Evolutionary conservation across 2,888 invertebrate genomes (phyloP).

Genomic region (Microctonus brassicae): DNA sequence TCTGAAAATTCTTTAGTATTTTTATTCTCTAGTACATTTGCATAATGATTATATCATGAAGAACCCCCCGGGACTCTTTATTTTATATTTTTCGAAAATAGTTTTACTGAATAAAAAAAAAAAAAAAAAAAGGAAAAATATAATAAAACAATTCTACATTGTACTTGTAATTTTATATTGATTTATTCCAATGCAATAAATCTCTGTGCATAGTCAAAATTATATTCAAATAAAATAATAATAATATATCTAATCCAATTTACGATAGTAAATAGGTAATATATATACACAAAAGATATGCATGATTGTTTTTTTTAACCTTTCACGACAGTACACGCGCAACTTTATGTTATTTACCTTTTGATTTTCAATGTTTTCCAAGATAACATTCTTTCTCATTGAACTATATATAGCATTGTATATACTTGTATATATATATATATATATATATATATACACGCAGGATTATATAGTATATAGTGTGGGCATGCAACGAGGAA

Average conservation of each 20-base stretch:
- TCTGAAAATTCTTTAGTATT: background rate
- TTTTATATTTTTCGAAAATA: background rate
- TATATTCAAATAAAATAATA: background rate
- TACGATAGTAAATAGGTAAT: background rate
- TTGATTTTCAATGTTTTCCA: slow-evolving; percentile 39
- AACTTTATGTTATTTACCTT: slow-evolving; percentile 25
- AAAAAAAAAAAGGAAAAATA: no score
- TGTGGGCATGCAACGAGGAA: slow-evolving; percentile 20
- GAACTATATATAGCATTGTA: slow-evolving; percentile 11
- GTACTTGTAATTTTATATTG: no score
- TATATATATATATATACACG: background rate
- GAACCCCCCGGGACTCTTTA: background rate
- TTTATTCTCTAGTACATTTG: no score
- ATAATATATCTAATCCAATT: background rate
- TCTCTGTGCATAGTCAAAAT: no score
- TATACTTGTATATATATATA: background rate
- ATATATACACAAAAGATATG: background rate
- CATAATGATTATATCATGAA: background rate
- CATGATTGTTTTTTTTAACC: background rate
- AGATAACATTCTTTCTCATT: slow-evolving; percentile 33
- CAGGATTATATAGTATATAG: background rate
- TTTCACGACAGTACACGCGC: background rate
- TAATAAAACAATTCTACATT: no score
- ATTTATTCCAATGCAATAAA: no score
- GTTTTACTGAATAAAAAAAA: background rate